Percentiles rank a stretch among this genome's conserved stretches.
These are phyloP conservation scores for Copsychus sechellarum DNA, from an alignment of 2,113 vertebrate species.

Conservation along the genomic window DNA sequence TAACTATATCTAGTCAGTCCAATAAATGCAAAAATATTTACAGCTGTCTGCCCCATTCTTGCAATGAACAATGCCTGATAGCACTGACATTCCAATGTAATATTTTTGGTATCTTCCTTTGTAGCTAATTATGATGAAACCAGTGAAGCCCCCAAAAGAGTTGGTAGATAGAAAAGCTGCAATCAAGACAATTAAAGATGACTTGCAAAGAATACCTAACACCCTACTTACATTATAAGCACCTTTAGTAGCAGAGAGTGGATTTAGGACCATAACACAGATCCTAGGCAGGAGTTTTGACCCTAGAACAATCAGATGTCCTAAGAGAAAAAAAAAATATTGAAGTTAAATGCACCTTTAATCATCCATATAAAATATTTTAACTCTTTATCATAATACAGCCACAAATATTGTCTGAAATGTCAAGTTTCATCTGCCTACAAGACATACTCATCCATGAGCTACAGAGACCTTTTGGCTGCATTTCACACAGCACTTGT, in stretches of 20 bases:
- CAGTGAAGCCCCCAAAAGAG: neutral
- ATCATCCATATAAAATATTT: neutral
- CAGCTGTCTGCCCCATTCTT: neutral
- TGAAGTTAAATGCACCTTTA: neutral
- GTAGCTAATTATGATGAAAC: neutral
- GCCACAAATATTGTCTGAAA: neutral
- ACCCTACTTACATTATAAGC: neutral
- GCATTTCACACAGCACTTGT: neutral
- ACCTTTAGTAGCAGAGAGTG: neutral
- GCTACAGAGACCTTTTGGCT: neutral
- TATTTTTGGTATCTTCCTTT: neutral
- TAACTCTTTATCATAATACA: neutral
- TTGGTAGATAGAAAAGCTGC: neutral
- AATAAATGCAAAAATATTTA: neutral
- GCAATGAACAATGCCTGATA: neutral
- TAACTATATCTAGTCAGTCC: neutral
- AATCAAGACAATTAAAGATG: neutral
- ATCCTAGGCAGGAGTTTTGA: neutral
- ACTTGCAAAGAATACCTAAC: neutral
- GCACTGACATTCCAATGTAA: neutral
- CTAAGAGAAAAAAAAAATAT: neutral
- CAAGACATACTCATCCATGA: neutral
- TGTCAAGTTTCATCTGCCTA: neutral
- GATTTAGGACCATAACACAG: neutral
- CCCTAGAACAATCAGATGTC: neutral